A percentile compares a stretch with the other conserved stretches of the same genome.
Conservation (phyloP, 2,888 invertebrate genomes). For the Strigamia crassipes region DNA sequence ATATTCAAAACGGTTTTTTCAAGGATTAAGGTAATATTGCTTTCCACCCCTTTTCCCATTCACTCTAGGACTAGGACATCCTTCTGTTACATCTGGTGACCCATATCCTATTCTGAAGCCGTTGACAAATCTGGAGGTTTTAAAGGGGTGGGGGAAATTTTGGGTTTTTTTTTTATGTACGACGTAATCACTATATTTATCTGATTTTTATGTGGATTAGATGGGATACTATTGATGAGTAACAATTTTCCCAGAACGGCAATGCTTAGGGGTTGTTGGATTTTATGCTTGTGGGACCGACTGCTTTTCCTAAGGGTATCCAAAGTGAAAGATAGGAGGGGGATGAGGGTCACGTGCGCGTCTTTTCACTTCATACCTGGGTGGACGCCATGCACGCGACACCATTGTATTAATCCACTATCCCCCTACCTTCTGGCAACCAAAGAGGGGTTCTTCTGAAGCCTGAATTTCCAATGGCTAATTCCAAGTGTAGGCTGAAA, state of each 20-base stretch:
- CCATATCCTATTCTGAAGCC: neutral
- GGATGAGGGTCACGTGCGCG: conserved; percentile 23
- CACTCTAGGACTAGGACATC: neutral
- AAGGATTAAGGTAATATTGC: conserved; percentile 37
- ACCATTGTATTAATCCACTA: neutral
- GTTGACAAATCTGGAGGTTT: neutral
- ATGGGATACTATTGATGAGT: neutral
- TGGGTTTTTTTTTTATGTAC: neutral
- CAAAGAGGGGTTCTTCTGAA: neutral
- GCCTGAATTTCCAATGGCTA: neutral
- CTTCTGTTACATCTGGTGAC: conserved; percentile 24
- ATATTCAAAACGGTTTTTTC: neutral
- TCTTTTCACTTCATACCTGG: conserved; percentile 42
- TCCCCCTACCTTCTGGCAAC: conserved; percentile 17
- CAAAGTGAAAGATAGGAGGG: conserved; percentile 5
- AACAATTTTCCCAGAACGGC: neutral
- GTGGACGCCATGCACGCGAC: conserved; percentile 30
- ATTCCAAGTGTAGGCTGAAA: neutral
- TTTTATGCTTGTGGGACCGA: conserved; percentile 31
- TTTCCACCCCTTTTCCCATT: neutral
- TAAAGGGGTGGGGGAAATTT: neutral
- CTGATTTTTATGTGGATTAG: conserved; percentile 39
- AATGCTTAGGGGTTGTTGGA: neutral
- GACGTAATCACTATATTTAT: conserved; percentile 1
- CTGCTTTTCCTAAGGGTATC: neutral